Percentiles rank a stretch among this genome's conserved stretches.
These are phyloP conservation scores for Hemiscyllium ocellatum DNA, from an alignment of 2,113 vertebrate genomes.

Conservation along the genomic window DNA sequence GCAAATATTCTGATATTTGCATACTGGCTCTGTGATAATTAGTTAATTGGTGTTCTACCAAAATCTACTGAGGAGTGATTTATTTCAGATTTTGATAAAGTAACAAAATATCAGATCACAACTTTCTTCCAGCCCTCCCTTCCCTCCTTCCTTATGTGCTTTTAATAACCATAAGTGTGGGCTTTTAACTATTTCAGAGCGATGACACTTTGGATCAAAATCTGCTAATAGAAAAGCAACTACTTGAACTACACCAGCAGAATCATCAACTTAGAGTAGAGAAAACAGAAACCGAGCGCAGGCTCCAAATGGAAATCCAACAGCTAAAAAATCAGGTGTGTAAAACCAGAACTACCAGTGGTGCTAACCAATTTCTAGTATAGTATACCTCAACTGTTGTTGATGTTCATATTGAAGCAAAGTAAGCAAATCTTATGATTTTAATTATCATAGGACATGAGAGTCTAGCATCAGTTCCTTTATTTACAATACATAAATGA, in stretches of 20 bases:
- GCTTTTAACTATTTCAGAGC: conserved; percentile 39
- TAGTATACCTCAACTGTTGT: neutral
- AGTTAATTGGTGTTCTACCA: neutral
- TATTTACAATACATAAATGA: neutral
- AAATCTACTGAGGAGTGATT: neutral
- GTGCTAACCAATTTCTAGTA: neutral
- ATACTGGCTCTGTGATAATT: neutral
- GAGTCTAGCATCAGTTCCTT: neutral
- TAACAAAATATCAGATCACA: neutral
- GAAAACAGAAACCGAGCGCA: conserved; percentile 47
- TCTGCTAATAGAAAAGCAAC: conserved; percentile 43
- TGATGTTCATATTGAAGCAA: neutral
- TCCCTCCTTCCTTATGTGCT: neutral
- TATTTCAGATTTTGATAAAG: neutral
- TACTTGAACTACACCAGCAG: conserved; percentile 48
- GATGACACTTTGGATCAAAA: conserved; percentile 39
- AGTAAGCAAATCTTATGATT: neutral
- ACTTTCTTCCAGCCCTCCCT: neutral
- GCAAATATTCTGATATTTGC: neutral
- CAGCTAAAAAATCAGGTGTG: conserved; percentile 48
- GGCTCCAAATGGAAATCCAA: conserved; percentile 42
- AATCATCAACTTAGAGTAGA: conserved; percentile 40
- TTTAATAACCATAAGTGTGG: neutral
- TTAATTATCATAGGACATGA: neutral
- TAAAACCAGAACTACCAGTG: neutral